Evolutionary conservation across 2,113 vertebrate species (phyloP).

Genomic region (Bubalus kerabau): DNA sequence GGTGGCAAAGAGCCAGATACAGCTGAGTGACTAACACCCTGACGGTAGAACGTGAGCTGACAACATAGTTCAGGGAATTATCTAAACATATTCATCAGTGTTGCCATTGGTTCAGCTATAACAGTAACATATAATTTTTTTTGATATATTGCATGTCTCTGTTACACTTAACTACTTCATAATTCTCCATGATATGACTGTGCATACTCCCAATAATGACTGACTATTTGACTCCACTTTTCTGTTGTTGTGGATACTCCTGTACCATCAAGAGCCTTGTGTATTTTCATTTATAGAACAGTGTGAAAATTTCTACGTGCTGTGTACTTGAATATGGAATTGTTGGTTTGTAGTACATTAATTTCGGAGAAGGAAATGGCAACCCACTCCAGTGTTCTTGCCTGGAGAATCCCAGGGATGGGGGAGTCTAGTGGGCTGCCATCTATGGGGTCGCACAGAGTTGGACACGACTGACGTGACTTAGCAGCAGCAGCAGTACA

Average conservation of each 20-base stretch:
- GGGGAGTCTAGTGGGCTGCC: no score
- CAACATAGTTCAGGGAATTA: neutral
- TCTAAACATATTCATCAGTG: neutral
- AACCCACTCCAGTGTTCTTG: no score
- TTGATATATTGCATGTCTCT: neutral
- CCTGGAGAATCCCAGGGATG: no score
- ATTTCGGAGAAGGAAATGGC: no score
- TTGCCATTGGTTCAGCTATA: neutral
- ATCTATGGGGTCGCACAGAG: no score
- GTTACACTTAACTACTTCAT: neutral
- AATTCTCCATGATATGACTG: neutral
- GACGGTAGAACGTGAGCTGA: neutral
- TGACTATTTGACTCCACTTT: neutral
- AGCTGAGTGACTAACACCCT: neutral
- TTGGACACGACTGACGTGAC: no score
- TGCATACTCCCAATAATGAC: neutral
- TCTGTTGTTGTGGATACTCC: neutral
- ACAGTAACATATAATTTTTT: neutral
- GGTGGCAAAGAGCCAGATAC: neutral
- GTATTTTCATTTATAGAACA: neutral
- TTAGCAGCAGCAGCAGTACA: no score
- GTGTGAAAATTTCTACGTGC: neutral
- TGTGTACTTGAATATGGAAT: neutral
- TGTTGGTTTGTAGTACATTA: neutral
- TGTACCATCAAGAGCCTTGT: neutral